Evolutionary conservation across 2,113 vertebrate genomes (phyloP).

Genomic region (Holacanthus passer): DNA sequence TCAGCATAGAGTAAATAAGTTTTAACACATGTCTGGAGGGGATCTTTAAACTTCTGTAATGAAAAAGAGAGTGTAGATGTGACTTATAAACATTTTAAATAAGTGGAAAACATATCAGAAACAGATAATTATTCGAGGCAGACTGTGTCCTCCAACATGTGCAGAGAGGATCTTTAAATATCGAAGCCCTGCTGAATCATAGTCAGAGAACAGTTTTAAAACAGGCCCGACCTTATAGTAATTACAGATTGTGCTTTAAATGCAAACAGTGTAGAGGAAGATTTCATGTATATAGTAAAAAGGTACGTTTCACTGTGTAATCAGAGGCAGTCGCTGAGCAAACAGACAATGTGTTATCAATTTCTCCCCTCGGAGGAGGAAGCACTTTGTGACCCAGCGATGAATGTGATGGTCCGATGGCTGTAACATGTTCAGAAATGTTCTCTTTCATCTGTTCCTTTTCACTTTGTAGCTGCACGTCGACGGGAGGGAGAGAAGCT

Average conservation of each 20-base stretch:
- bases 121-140: background rate
- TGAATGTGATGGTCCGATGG: slow-evolving; percentile 84
- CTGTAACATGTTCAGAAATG: slow-evolving; percentile 61
- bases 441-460: slow-evolving; percentile 68
- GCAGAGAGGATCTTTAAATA: background rate
- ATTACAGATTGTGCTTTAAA: slow-evolving; percentile 15
- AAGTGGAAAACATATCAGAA: background rate
- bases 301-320: slow-evolving; percentile 18
- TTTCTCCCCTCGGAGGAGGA: slow-evolving; percentile 63
- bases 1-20: too few relatives aligned
- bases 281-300: slow-evolving; percentile 1
- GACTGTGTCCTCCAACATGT: background rate
- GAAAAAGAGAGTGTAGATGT: background rate
- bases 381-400: slow-evolving; percentile 65
- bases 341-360: slow-evolving; percentile 76
- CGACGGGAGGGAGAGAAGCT: background rate
- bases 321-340: slow-evolving; percentile 31
- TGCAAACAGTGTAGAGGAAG: background rate
- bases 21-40: too few relatives aligned
- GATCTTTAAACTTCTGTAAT: too few relatives aligned
- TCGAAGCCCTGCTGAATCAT: background rate
- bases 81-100: background rate
- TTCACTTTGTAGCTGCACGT: slow-evolving; percentile 25
- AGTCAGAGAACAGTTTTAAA: background rate
- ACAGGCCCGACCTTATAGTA: background rate